These are phyloP conservation scores for Galbula dea DNA, from an alignment of 2,113 vertebrate species.

Conservation along the genomic window DNA sequence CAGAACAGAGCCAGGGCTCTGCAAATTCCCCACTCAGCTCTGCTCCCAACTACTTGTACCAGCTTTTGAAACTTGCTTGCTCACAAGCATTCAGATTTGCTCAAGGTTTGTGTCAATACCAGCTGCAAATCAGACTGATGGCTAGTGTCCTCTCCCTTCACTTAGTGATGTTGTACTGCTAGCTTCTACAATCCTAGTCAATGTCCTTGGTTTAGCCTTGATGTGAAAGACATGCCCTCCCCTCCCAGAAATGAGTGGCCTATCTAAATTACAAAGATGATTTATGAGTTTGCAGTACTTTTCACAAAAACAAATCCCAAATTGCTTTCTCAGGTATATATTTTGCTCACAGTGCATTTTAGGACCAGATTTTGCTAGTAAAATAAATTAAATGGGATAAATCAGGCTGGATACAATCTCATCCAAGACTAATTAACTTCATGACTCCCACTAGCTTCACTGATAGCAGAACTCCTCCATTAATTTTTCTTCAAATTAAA, in stretches of 20 bases:
- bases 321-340: neutral
- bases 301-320: neutral
- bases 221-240: neutral
- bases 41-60: neutral
- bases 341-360: neutral
- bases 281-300: neutral
- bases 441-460: constrained; percentile 19
- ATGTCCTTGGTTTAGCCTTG: neutral
- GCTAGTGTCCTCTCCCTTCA: neutral
- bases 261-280: neutral
- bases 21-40: neutral
- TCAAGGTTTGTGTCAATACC: neutral
- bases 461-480: neutral
- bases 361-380: neutral
- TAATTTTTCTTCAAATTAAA: constrained; percentile 7
- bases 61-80: neutral
- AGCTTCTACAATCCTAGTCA: neutral
- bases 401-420: neutral
- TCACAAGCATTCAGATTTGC: neutral
- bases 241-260: neutral
- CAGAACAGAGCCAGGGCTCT: neutral
- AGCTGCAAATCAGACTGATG: neutral
- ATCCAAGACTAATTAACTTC: constrained; percentile 17
- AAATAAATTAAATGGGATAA: neutral
- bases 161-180: neutral